Conservation (phyloP, 1,140 invertebrate species). For the Gyrodactylus bullatarudis region DNA sequence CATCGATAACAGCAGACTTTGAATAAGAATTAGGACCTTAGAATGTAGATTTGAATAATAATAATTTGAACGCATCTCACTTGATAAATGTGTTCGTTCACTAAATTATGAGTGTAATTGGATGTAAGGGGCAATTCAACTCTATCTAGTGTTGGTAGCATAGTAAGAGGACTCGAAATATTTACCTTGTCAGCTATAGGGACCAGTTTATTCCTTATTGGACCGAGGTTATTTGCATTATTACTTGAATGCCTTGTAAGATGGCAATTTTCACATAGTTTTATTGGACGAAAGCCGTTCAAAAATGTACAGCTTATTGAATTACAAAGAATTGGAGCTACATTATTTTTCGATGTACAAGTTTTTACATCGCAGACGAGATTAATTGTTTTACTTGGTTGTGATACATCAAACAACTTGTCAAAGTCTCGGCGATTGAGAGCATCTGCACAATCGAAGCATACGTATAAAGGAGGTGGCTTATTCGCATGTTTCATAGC, state of each 20-base stretch:
- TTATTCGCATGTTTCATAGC: constrained; percentile 33
- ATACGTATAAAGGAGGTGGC: constrained; percentile 68
- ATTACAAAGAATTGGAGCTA: constrained; percentile 79
- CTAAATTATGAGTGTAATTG: constrained; percentile 9
- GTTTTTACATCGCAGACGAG: neutral
- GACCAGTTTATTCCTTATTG: neutral
- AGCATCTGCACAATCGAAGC: constrained; percentile 72
- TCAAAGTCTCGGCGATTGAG: constrained; percentile 34
- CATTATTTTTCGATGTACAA: constrained; percentile 24
- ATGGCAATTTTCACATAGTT: constrained; percentile 35
- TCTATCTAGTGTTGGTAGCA: neutral
- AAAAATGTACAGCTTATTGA: constrained; percentile 73
- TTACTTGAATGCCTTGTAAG: constrained; percentile 7
- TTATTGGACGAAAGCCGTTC: constrained; percentile 69
- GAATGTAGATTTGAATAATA: neutral
- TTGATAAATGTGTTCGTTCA: constrained; percentile 11
- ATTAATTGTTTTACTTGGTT: constrained; percentile 49
- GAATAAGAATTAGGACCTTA: neutral
- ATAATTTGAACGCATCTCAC: constrained; percentile 6
- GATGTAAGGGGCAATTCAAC: constrained; percentile 23
- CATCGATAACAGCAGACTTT: constrained; percentile 27
- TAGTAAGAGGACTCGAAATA: neutral
- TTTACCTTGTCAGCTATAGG: neutral
- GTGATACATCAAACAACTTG: constrained; percentile 53
- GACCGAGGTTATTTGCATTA: neutral